phyloP scores from a whole-genome alignment of 2,888 invertebrate species.

The Eupithecia pulchellata region DNA sequence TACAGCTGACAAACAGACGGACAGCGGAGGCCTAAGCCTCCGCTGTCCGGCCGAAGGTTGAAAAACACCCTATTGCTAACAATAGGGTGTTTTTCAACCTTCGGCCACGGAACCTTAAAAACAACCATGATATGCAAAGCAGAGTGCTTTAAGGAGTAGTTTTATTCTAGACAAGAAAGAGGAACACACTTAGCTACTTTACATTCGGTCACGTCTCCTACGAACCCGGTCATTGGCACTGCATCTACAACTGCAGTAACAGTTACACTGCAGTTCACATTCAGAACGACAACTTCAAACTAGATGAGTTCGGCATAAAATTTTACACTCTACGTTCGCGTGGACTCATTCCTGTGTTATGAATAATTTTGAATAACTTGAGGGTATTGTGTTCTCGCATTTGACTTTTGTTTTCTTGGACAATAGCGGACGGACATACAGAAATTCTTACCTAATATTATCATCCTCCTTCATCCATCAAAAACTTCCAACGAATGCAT shows the following conservation, averaged over 20 bases:
- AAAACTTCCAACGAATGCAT: background rate
- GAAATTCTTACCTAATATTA: background rate
- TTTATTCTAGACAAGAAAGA: conserved; percentile 23
- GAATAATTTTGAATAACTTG: conserved; percentile 43
- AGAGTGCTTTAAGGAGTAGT: conserved; percentile 6
- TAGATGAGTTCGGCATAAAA: conserved; percentile 33
- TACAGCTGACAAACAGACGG: too few relatives aligned
- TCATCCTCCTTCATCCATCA: background rate
- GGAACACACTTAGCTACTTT: conserved; percentile 45
- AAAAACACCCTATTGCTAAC: too few relatives aligned
- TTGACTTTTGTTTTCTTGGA: conserved; percentile 20
- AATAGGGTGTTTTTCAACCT: too few relatives aligned
- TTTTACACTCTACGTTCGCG: conserved; percentile 37
- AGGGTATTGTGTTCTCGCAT: conserved; percentile 13
- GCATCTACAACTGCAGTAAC: conserved; percentile 40
- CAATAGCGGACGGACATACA: background rate
- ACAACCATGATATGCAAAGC: background rate
- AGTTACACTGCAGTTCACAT: conserved; percentile 31
- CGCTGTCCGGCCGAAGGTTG: too few relatives aligned
- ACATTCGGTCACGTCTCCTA: conserved; percentile 52
- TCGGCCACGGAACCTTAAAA: too few relatives aligned
- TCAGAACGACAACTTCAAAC: conserved; percentile 39
- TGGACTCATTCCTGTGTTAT: conserved; percentile 36
- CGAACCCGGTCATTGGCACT: conserved; percentile 58
- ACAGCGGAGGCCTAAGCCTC: too few relatives aligned